phyloP scores from a whole-genome alignment of 2,888 invertebrate genomes.

The Lochmaea crataegi region DNA sequence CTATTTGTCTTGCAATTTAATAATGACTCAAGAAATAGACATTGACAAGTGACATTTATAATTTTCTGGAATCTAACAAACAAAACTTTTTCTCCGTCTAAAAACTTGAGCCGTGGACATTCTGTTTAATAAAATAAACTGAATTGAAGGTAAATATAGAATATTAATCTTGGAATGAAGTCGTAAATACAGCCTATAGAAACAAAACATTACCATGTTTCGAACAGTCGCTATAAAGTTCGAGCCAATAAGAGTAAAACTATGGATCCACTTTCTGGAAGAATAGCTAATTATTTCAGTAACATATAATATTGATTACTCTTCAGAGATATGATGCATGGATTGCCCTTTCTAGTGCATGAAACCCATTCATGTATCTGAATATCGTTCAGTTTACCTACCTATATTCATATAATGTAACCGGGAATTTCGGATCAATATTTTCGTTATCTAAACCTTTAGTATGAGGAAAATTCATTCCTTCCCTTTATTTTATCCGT shows the following conservation, averaged over 20 bases:
- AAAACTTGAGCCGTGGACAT: too few species aligned
- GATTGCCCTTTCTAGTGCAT: not conserved
- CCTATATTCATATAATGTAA: not conserved
- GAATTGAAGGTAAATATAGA: too few species aligned
- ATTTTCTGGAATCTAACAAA: too few species aligned
- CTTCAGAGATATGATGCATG: not conserved
- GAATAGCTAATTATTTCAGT: not conserved
- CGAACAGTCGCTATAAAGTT: not conserved
- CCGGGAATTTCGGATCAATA: conserved; percentile 1
- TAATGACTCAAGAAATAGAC: too few species aligned
- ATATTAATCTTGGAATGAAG: too few species aligned
- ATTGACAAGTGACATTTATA: too few species aligned
- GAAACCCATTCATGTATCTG: not conserved
- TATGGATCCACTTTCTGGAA: not conserved
- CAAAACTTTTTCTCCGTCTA: too few species aligned
- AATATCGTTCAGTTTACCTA: not conserved
- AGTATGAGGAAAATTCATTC: not conserved
- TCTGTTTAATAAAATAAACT: too few species aligned
- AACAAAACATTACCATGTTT: too few species aligned
- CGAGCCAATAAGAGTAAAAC: not conserved
- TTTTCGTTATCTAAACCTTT: not conserved
- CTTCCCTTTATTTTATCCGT: conserved; percentile 1
- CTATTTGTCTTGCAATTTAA: too few species aligned
- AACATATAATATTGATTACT: not conserved
- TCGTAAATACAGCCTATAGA: too few species aligned